Percentiles rank a stretch among this genome's conserved stretches.
Evolutionary conservation across 2,797 vertebrate species (phyloP).

Genomic region (Ptychadena robeensis): DNA sequence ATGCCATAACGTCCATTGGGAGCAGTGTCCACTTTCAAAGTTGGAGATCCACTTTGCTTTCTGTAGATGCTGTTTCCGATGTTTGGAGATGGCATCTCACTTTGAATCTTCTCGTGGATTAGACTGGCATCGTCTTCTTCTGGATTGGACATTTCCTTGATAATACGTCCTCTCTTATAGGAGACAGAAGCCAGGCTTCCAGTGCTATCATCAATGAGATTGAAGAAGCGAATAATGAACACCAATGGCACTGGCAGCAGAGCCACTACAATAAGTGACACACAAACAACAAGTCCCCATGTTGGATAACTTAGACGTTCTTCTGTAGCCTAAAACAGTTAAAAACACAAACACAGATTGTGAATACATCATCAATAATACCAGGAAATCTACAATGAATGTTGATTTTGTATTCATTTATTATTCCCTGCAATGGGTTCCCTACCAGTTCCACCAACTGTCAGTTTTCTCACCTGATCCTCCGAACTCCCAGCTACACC

Average conservation of each 20-base stretch:
- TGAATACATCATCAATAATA: not conserved
- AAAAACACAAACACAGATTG: constrained; percentile 27
- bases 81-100: constrained; percentile 87
- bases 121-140: constrained; percentile 89
- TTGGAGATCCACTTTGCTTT: constrained; percentile 82
- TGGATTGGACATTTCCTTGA: constrained; percentile 83
- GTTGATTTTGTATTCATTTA: no score
- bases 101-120: constrained; percentile 87
- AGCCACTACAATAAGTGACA: constrained; percentile 86
- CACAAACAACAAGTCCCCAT: constrained; percentile 87
- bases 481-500: no score
- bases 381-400: no score
- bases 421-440: no score
- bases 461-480: no score
- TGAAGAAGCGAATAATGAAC: constrained; percentile 84
- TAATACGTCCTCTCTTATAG: constrained; percentile 92
- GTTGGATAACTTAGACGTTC: constrained; percentile 81
- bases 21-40: constrained; percentile 77
- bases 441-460: no score
- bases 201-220: constrained; percentile 81
- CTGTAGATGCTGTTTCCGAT: constrained; percentile 89
- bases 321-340: constrained; percentile 79
- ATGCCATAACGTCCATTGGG: constrained; percentile 93
- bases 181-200: constrained; percentile 83
- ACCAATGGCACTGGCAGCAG: constrained; percentile 89